These are phyloP conservation scores for Calycopis cecrops DNA, from an alignment of 1,140 invertebrate genomes.

Conservation along the genomic window DNA sequence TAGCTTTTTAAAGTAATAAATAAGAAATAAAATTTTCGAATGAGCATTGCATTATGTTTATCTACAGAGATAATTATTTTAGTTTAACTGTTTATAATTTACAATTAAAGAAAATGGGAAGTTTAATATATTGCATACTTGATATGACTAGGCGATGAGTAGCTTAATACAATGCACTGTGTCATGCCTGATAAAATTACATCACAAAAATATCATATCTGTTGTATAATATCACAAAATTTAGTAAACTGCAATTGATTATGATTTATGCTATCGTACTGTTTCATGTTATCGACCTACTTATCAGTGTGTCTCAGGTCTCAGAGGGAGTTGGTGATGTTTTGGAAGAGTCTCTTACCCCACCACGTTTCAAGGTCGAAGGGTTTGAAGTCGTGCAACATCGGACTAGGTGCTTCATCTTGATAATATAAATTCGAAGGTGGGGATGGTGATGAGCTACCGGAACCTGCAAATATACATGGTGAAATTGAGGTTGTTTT, in stretches of 20 bases:
- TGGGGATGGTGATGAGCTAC: constrained; percentile 65
- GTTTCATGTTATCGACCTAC: constrained; percentile 39
- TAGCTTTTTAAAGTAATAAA: no score
- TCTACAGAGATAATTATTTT: no score
- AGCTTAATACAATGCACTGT: not conserved
- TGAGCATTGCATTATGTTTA: no score
- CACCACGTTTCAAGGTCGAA: constrained; percentile 93
- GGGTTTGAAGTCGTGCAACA: constrained; percentile 86
- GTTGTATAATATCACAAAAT: constrained; percentile 40
- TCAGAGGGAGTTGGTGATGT: constrained; percentile 85
- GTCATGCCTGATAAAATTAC: constrained; percentile 19
- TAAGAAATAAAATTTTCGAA: no score
- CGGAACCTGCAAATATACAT: constrained; percentile 42
- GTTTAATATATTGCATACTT: no score
- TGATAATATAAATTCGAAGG: constrained; percentile 78
- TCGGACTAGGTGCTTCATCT: constrained; percentile 81
- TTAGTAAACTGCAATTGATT: constrained; percentile 70
- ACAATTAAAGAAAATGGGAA: no score
- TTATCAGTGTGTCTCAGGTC: constrained; percentile 15
- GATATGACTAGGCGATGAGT: no score
- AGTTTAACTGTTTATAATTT: no score
- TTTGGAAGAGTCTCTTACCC: constrained; percentile 88
- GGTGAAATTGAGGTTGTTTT: constrained; percentile 11
- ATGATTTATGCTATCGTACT: constrained; percentile 63
- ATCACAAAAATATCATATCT: constrained; percentile 30